Conservation (phyloP, 2,888 invertebrate genomes). For the Sepiola atlantica region DNA sequence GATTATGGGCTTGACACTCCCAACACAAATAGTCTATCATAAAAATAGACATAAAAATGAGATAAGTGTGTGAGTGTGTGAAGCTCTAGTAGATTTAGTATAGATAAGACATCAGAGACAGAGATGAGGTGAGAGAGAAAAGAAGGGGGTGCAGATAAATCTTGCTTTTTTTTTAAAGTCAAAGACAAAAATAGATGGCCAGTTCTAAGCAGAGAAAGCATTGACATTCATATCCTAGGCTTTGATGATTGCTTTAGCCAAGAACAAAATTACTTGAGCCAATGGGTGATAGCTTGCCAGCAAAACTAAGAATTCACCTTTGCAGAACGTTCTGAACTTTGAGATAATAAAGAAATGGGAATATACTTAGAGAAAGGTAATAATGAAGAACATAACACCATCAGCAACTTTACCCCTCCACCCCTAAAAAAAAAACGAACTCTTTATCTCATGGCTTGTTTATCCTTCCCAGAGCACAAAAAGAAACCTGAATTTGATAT, state of each 20-base stretch:
- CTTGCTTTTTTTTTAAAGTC: neutral
- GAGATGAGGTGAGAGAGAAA: neutral
- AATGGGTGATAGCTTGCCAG: neutral
- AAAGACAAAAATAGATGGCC: neutral
- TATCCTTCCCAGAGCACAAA: neutral
- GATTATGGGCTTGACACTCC: too few relatives aligned
- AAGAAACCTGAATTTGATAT: neutral
- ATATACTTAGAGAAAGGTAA: neutral
- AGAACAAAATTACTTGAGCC: neutral
- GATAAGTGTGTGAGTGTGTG: too few relatives aligned
- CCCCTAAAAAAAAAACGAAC: too few relatives aligned
- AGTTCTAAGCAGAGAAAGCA: neutral
- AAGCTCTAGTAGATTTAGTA: too few relatives aligned
- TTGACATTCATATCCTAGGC: constrained; percentile 6
- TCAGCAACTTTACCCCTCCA: neutral
- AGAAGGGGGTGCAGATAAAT: neutral
- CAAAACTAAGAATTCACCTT: neutral
- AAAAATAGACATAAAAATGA: too few relatives aligned
- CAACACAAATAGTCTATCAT: too few relatives aligned
- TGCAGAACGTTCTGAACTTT: neutral
- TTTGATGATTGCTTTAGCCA: neutral
- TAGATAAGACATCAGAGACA: too few relatives aligned
- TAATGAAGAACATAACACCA: neutral
- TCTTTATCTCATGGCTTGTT: neutral
- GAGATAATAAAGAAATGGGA: neutral